A percentile compares a stretch with the other conserved stretches of the same genome.
Conservation (phyloP, 2,888 invertebrate genomes). For the Salpingus planirostris region DNA sequence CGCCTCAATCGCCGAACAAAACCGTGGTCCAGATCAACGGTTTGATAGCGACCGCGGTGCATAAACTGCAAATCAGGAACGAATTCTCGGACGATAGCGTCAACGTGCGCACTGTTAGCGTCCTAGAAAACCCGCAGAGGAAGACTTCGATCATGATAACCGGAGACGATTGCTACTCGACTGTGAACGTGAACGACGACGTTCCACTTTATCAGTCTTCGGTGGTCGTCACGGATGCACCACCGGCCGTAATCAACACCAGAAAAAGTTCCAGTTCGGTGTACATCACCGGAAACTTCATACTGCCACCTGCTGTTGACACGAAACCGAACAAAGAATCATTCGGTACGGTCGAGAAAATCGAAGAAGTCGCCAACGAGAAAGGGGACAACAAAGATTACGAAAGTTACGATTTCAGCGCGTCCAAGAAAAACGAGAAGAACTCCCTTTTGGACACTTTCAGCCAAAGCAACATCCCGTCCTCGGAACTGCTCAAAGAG, state of each 20-base stretch:
- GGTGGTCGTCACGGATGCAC: slow-evolving; percentile 55
- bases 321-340: slow-evolving; percentile 6
- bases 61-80: slow-evolving; percentile 49
- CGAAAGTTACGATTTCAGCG: background rate
- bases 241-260: slow-evolving; percentile 7
- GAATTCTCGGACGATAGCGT: slow-evolving; percentile 32
- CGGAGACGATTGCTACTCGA: slow-evolving; percentile 66
- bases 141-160: slow-evolving; percentile 66
- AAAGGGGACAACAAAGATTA: slow-evolving; percentile 15
- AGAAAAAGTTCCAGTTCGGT: slow-evolving; percentile 36
- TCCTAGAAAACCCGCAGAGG: slow-evolving; percentile 36
- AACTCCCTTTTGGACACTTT: slow-evolving; percentile 11
- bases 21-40: slow-evolving; percentile 46
- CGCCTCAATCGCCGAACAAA: slow-evolving; percentile 24
- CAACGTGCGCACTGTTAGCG: slow-evolving; percentile 27
- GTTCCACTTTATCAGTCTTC: slow-evolving; percentile 64
- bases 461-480: slow-evolving; percentile 19
- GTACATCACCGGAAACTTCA: slow-evolving; percentile 37
- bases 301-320: slow-evolving; percentile 5
- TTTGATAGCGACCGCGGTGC: slow-evolving; percentile 38
- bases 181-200: slow-evolving; percentile 62
- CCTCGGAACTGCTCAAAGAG: slow-evolving; percentile 42
- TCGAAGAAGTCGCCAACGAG: slow-evolving; percentile 7
- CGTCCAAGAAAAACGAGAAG: slow-evolving; percentile 4
- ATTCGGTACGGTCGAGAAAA: background rate